Conservation (phyloP, 2,888 invertebrate genomes). For the Cancer borealis region DNA sequence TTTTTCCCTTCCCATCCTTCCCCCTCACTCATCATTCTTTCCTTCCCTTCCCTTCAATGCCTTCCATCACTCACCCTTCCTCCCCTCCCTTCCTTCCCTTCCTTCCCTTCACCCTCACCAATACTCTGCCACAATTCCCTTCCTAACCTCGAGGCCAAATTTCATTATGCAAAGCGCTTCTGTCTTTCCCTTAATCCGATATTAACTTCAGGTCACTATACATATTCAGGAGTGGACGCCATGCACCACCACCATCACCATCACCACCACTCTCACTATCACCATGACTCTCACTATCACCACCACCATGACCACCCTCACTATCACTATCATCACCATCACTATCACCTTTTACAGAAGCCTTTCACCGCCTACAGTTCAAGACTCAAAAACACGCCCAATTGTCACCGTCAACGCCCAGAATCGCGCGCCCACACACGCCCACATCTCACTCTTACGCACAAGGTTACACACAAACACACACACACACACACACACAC, state of each 20-base stretch:
- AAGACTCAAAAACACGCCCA: neutral
- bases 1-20: no score
- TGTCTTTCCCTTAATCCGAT: constrained; percentile 18
- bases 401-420: constrained; percentile 5
- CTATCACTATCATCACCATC: neutral
- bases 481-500: constrained; percentile 23
- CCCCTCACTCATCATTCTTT: no score
- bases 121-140: neutral
- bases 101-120: neutral
- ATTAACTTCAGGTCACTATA: neutral
- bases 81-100: neutral
- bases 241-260: no score
- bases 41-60: neutral
- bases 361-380: neutral
- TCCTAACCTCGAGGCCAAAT: neutral
- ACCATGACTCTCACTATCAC: neutral
- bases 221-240: neutral
- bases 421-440: neutral
- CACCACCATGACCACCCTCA: neutral
- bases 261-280: neutral
- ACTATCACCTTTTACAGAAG: neutral
- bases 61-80: neutral
- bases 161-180: neutral
- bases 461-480: neutral
- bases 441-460: neutral